Conservation (phyloP, 1,140 invertebrate genomes). For the Ceratoteleas bidentatus region DNA sequence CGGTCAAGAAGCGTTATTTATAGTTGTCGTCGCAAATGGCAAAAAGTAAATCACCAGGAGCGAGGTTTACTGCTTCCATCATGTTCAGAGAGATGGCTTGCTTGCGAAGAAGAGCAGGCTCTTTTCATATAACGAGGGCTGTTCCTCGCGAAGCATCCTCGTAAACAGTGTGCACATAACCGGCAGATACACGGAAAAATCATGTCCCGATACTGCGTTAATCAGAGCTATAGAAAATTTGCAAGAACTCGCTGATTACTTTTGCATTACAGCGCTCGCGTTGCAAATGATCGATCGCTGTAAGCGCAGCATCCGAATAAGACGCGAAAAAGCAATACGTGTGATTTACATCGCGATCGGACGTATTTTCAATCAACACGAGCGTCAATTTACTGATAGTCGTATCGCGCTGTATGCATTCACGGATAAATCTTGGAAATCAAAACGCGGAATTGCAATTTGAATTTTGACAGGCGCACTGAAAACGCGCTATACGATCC, state of each 20-base stretch:
- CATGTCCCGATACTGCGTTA: no score
- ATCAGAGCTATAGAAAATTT: no score
- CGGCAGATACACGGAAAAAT: no score
- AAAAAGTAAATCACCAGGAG: neutral
- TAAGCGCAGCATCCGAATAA: no score
- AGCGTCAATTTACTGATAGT: conserved; percentile 15
- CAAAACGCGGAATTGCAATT: conserved; percentile 16
- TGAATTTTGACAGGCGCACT: conserved; percentile 24
- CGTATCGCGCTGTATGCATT: conserved; percentile 3
- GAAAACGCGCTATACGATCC: conserved; percentile 14
- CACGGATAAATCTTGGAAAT: conserved; percentile 23
- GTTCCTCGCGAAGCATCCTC: neutral
- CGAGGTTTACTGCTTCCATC: conserved; percentile 1
- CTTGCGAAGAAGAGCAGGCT: neutral
- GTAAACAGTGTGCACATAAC: neutral
- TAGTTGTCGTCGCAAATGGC: neutral
- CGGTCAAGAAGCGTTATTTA: conserved; percentile 3
- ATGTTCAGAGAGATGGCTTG: conserved; percentile 5
- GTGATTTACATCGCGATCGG: no score
- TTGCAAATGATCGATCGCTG: conserved; percentile 7
- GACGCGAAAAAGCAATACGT: no score
- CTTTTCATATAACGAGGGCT: neutral
- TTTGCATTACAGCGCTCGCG: neutral
- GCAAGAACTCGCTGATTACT: neutral
- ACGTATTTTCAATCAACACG: no score